Evolutionary conservation across 2,113 vertebrate genomes (phyloP).

Genomic region (Calypte anna): DNA sequence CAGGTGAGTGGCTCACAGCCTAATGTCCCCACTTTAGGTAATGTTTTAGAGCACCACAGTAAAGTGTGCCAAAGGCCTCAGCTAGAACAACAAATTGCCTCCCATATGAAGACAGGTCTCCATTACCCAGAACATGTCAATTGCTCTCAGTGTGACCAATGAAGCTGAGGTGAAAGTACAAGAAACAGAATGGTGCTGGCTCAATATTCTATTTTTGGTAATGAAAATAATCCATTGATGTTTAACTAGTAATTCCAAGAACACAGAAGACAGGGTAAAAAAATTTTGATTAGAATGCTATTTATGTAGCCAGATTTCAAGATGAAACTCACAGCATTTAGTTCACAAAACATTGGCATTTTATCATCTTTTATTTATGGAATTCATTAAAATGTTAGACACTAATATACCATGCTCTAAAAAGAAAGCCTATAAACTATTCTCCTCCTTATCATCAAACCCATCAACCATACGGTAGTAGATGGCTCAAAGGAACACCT

Average conservation of each 20-base stretch:
- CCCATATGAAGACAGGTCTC: neutral
- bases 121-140: conserved; percentile 16
- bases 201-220: conserved; percentile 34
- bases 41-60: neutral
- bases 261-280: conserved; percentile 15
- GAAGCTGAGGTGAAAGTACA: neutral
- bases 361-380: conserved; percentile 74
- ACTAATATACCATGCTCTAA: conserved; percentile 3
- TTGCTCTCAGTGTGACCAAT: neutral
- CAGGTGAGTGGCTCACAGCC: neutral
- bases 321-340: conserved; percentile 34
- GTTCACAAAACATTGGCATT: conserved; percentile 48
- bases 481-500: conserved; percentile 3
- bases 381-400: conserved; percentile 65
- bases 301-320: conserved; percentile 58
- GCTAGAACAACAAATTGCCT: conserved; percentile 13
- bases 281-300: neutral
- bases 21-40: neutral
- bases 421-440: conserved; percentile 44
- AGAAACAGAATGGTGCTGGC: neutral
- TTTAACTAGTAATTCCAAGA: conserved; percentile 44
- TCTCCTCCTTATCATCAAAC: conserved; percentile 29
- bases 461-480: neutral
- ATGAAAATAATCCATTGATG: conserved; percentile 39
- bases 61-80: neutral